These are phyloP conservation scores for Trichosurus vulpecula DNA, from an alignment of 2,797 vertebrate species.

Conservation along the genomic window DNA sequence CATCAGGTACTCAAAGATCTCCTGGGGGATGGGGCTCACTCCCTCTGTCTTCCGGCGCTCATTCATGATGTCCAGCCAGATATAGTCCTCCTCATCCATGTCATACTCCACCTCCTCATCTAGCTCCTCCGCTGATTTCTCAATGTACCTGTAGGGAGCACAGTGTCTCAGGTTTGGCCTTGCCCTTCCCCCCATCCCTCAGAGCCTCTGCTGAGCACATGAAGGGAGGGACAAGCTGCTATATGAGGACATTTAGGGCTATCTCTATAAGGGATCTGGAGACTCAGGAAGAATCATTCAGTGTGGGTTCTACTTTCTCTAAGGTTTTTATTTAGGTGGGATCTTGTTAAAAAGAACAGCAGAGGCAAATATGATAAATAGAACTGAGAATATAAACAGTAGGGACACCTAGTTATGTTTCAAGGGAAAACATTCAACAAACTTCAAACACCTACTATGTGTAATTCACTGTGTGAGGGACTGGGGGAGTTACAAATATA, in stretches of 20 bases:
- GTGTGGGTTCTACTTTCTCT: background rate
- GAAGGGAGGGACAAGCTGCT: background rate
- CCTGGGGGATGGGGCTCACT: conserved; percentile 95
- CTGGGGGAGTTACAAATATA: background rate
- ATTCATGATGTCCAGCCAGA: conserved; percentile 99
- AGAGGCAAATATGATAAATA: background rate
- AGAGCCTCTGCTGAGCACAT: background rate
- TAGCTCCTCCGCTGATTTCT: conserved; percentile 98
- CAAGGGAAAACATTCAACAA: background rate
- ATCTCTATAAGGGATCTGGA: background rate
- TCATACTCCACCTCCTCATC: conserved; percentile 99
- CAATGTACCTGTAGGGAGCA: conserved; percentile 91
- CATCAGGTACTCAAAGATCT: conserved; percentile 99
- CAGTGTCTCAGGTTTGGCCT: background rate
- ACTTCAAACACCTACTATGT: background rate
- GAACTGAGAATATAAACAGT: background rate
- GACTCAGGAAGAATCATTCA: background rate
- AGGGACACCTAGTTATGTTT: background rate
- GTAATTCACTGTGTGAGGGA: background rate
- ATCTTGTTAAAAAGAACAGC: background rate
- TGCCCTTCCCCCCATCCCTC: background rate
- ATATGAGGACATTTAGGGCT: background rate
- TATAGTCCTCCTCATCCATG: conserved; percentile 99
- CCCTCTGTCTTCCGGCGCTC: conserved; percentile 95
- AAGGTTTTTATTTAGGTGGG: background rate